A percentile compares a stretch with the other conserved stretches of the same genome.
Evolutionary conservation across 2,888 invertebrate species (phyloP).

Genomic region (Hemistola chrysoprasaria): DNA sequence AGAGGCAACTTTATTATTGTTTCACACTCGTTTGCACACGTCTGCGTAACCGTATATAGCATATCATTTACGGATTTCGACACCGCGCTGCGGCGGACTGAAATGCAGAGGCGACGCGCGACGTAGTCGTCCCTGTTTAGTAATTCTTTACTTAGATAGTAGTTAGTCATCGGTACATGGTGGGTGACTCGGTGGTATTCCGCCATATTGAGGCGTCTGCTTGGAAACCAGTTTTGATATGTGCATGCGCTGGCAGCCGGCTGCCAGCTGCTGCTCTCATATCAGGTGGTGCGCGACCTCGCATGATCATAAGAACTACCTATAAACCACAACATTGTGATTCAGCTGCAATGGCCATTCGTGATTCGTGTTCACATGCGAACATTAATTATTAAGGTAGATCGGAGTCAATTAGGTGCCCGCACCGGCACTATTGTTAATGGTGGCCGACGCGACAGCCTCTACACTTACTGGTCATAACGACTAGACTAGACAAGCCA

Average conservation of each 20-base stretch:
- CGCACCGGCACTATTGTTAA: slow-evolving; percentile 44
- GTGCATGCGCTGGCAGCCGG: slow-evolving; percentile 68
- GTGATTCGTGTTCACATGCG: slow-evolving; percentile 21
- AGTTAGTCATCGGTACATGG: slow-evolving; percentile 33
- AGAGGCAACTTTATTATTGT: slow-evolving; percentile 36
- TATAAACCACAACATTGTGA: slow-evolving; percentile 23
- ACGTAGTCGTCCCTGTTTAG: slow-evolving; percentile 23
- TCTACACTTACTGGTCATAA: slow-evolving; percentile 9
- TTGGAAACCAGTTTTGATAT: slow-evolving; percentile 73
- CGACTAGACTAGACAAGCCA: too few relatives aligned
- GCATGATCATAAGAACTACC: slow-evolving; percentile 50
- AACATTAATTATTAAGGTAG: slow-evolving; percentile 47
- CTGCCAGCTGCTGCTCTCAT: slow-evolving; percentile 73
- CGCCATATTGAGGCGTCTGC: slow-evolving; percentile 69
- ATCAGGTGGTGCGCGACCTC: slow-evolving; percentile 76
- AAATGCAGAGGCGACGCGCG: slow-evolving; percentile 20
- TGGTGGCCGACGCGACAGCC: slow-evolving; percentile 33
- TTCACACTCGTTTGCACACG: slow-evolving; percentile 34
- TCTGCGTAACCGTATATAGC: slow-evolving; percentile 31
- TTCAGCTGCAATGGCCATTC: slow-evolving; percentile 20
- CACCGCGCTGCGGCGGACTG: slow-evolving; percentile 4
- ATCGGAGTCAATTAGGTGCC: slow-evolving; percentile 55
- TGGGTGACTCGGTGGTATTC: slow-evolving; percentile 42
- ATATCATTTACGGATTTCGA: slow-evolving; percentile 15
- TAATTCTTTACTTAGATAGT: slow-evolving; percentile 31